Percentiles rank a stretch among this genome's conserved stretches.
These are phyloP conservation scores for Nomada flava DNA, from an alignment of 2,888 invertebrate genomes.

Conservation along the genomic window DNA sequence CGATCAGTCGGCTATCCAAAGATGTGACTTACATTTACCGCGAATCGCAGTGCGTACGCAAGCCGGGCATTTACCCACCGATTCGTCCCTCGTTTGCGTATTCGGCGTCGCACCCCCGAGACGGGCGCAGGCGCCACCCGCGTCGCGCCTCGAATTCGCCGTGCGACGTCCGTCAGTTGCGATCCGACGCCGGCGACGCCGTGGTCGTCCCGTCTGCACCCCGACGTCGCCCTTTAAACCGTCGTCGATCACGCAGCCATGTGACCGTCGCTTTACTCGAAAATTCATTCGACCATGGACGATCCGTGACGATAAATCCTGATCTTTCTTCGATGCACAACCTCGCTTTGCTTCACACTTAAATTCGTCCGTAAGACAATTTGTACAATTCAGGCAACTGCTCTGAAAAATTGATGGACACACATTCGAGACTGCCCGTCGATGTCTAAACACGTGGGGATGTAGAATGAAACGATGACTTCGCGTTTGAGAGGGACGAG, in stretches of 20 bases:
- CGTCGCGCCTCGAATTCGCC: slow-evolving; percentile 56
- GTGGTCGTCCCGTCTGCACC: slow-evolving; percentile 39
- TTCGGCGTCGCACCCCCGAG: slow-evolving; percentile 68
- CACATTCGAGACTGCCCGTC: not conserved
- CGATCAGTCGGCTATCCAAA: slow-evolving; percentile 22
- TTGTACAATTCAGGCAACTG: too few relatives aligned
- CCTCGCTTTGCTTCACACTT: too few relatives aligned
- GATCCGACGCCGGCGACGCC: slow-evolving; percentile 67
- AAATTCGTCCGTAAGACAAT: too few relatives aligned
- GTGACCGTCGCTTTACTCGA: slow-evolving; percentile 49
- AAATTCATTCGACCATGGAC: not conserved
- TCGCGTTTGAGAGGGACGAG: slow-evolving; percentile 10
- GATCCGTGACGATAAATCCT: not conserved
- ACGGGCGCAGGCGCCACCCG: slow-evolving; percentile 65
- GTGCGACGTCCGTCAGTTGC: slow-evolving; percentile 65
- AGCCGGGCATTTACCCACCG: slow-evolving; percentile 72
- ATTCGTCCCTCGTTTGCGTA: slow-evolving; percentile 76
- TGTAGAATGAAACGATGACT: slow-evolving; percentile 15
- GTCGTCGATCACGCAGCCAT: slow-evolving; percentile 52
- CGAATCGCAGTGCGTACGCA: slow-evolving; percentile 68
- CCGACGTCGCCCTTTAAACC: not conserved
- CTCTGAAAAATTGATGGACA: not conserved
- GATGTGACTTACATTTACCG: slow-evolving; percentile 57
- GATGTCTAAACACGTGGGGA: not conserved
- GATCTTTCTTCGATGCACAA: too few relatives aligned